Conservation (phyloP, 2,888 invertebrate genomes). For the Gnatocerus cornutus region DNA sequence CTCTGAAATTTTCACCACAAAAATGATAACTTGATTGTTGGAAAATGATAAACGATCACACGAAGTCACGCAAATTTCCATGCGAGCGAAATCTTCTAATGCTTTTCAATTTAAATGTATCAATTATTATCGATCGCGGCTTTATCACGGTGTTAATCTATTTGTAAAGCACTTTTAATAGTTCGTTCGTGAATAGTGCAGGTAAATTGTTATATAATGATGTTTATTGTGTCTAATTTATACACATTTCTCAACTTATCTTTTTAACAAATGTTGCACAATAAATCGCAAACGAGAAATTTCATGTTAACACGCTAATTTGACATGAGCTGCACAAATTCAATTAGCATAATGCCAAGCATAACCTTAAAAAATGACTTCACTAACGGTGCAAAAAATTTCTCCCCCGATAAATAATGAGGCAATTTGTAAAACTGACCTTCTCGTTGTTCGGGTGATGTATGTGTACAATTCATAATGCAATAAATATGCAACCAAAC, state of each 20-base stretch:
- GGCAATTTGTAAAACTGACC: slow-evolving; percentile 39
- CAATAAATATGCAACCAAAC: slow-evolving; percentile 44
- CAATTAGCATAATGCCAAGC: slow-evolving; percentile 32
- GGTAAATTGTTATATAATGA: slow-evolving; percentile 1
- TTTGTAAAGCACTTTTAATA: too few relatives aligned
- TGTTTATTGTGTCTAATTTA: not conserved
- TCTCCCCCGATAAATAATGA: slow-evolving; percentile 33
- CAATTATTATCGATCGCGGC: slow-evolving; percentile 5
- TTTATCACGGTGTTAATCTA: too few relatives aligned
- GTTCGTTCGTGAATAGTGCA: not conserved
- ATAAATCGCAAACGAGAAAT: slow-evolving; percentile 4
- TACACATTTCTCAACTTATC: not conserved
- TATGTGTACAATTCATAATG: slow-evolving; percentile 40
- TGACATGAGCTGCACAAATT: slow-evolving; percentile 21
- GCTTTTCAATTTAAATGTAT: slow-evolving; percentile 22
- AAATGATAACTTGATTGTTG: slow-evolving; percentile 23
- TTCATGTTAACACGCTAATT: slow-evolving; percentile 25
- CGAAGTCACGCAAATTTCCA: slow-evolving; percentile 33
- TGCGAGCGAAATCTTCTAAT: slow-evolving; percentile 14
- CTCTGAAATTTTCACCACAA: slow-evolving; percentile 17
- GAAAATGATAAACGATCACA: slow-evolving; percentile 5
- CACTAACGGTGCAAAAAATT: slow-evolving; percentile 21
- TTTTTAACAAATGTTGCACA: not conserved
- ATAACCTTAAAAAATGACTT: slow-evolving; percentile 32
- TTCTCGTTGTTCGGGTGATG: slow-evolving; percentile 24